These are phyloP conservation scores for Notodonta dromedarius DNA, from an alignment of 2,888 invertebrate species.

Conservation along the genomic window DNA sequence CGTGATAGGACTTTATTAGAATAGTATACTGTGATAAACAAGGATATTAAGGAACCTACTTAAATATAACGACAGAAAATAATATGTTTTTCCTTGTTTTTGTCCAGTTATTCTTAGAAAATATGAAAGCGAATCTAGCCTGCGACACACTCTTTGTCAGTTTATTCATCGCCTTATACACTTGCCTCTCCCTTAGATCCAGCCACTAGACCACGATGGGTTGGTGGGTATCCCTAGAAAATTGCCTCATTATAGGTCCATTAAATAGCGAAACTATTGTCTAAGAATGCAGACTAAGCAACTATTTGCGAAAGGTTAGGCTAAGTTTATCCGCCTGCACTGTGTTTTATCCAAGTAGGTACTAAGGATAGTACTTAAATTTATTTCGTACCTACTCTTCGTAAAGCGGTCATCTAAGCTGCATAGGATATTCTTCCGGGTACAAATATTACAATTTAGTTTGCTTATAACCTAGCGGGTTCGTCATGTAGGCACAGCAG, in stretches of 20 bases:
- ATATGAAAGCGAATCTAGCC: background rate
- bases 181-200: no score
- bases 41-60: conserved; percentile 13
- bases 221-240: no score
- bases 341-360: background rate
- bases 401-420: no score
- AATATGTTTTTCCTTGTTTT: conserved; percentile 23
- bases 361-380: background rate
- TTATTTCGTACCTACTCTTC: background rate
- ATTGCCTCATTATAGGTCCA: no score
- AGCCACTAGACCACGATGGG: no score
- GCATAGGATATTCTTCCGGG: no score
- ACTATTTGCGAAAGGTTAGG: background rate
- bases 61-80: conserved; percentile 6
- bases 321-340: background rate
- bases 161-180: background rate
- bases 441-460: no score
- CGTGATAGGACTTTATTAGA: conserved; percentile 49
- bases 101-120: conserved; percentile 3
- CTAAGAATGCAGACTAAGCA: background rate
- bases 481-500: no score
- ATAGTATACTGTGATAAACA: conserved; percentile 18
- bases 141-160: background rate
- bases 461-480: no score
- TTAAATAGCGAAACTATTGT: no score